Evolutionary conservation across 2,888 invertebrate genomes (phyloP), one percentile per base, ranked within the genome.

Genomic region (Trichopria drosophilae): DNA sequence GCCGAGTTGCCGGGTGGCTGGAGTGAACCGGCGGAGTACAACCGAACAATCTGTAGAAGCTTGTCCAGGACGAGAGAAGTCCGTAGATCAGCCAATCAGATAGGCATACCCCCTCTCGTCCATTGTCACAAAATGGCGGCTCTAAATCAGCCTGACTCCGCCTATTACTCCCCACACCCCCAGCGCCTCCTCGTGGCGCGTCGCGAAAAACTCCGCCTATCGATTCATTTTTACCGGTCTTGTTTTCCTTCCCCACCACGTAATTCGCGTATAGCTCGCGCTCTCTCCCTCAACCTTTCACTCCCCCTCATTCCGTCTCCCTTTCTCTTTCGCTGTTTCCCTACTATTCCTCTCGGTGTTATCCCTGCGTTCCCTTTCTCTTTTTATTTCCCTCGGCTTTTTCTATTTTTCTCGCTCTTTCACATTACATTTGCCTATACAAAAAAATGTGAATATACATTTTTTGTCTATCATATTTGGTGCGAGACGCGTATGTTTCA

Each of bases 81-180:
- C 69, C 72, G 72, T 72, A 72, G 74, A 74, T 74, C 72, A 73
- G 73, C 74, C 74, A 75, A 74, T 74, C 74, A 75, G 74, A 74
- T 74, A 74, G 72, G 68, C 64, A 69, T 66, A 61, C 68, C 69
- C 72, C 72, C 71, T 67, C 37, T 15, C 37, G 37, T 22, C 65
- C 70, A 71, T 72, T 74, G 74, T 74, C 75, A 73, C 75, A 75
- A 75, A 75, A 75, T 75, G 75, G 75, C 75, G 75, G 71, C 72
- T 66, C 69, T 75, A 75, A 75, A 75, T 75, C 75, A 75, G 71
- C 61, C 58, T 58, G 71, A 69, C 75, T 73, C 75, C 74, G 75
- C 75, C 75, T 69, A 71, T 68, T 61, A 63, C 65, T 58, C 58
- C 60, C 61, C 60, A 53, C 58, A 55, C 24, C 51, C 58, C 42